These are phyloP conservation scores for Calyptomena viridis DNA, from an alignment of 2,113 vertebrate species.

Conservation along the genomic window DNA sequence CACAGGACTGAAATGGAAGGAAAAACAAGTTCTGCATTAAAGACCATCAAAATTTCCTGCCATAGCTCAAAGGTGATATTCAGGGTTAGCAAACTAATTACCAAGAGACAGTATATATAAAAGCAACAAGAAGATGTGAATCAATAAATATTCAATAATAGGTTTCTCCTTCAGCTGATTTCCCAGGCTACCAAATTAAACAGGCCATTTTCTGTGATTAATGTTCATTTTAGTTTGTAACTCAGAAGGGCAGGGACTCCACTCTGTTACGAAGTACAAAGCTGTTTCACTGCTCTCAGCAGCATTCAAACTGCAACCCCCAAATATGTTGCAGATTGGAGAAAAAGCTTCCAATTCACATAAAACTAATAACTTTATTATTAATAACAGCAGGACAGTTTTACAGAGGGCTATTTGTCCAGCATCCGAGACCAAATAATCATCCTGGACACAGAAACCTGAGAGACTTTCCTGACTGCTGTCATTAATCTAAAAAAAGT, in stretches of 20 bases:
- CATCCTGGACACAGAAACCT: not conserved
- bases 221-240: not conserved
- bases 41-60: not conserved
- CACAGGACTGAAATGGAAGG: not conserved
- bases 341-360: not conserved
- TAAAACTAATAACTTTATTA: not conserved
- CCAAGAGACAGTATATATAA: not conserved
- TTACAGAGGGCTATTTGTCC: not conserved
- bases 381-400: not conserved
- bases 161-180: not conserved
- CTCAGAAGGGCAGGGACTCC: not conserved
- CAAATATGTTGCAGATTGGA: not conserved
- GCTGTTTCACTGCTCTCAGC: not conserved
- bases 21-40: not conserved
- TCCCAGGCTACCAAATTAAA: not conserved
- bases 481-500: not conserved
- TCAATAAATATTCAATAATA: not conserved
- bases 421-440: not conserved
- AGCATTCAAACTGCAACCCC: not conserved
- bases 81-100: not conserved
- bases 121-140: not conserved
- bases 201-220: not conserved
- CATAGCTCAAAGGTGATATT: not conserved
- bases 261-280: not conserved
- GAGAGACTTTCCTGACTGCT: not conserved